A percentile compares a stretch with the other conserved stretches of the same genome.
These are phyloP conservation scores for Macrochelys suwanniensis DNA, from an alignment of 2,797 vertebrate genomes.

Conservation along the genomic window DNA sequence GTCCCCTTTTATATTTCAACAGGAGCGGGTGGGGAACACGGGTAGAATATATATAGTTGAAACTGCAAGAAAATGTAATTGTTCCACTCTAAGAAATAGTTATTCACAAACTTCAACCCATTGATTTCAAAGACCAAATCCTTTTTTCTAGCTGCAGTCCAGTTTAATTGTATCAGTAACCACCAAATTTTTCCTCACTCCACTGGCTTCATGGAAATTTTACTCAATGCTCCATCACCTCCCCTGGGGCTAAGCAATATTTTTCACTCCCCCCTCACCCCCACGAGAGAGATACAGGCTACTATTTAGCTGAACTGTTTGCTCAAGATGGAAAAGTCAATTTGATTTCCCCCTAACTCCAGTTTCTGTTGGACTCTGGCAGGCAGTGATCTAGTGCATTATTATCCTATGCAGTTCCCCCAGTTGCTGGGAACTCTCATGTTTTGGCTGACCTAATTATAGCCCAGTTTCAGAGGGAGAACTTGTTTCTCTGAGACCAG, in stretches of 20 bases:
- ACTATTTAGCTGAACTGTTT: background rate
- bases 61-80: background rate
- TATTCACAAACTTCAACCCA: background rate
- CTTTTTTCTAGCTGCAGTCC: background rate
- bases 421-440: background rate
- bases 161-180: background rate
- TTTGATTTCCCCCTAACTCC: constrained; percentile 3
- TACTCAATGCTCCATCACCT: background rate
- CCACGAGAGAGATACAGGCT: background rate
- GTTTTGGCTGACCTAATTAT: background rate
- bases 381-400: background rate
- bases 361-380: background rate
- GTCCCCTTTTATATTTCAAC: background rate
- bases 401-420: background rate
- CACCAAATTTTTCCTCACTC: background rate
- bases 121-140: background rate
- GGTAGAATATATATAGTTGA: background rate
- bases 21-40: background rate
- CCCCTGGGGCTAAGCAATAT: background rate
- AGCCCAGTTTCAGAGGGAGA: background rate
- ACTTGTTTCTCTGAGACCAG: background rate
- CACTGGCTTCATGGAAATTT: background rate
- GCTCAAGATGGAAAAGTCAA: constrained; percentile 4
- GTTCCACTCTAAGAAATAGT: background rate
- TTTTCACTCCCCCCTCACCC: background rate